Evolutionary conservation across 1,140 invertebrate genomes (phyloP).

Genomic region (Drosophila novamexicana): DNA sequence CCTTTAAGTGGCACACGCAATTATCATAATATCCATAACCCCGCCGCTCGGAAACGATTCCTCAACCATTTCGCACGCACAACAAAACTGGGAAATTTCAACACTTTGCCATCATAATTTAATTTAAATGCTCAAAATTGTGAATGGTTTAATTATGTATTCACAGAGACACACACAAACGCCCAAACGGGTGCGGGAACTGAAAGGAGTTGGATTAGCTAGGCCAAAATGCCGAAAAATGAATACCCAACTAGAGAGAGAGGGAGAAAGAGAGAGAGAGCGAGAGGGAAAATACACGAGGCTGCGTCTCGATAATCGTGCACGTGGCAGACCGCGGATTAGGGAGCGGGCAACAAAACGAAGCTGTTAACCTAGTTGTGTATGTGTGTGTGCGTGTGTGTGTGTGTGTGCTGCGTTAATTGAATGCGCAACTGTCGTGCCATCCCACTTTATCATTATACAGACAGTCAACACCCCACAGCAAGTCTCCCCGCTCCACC

Average conservation of each 20-base stretch:
- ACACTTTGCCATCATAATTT: conserved; percentile 64
- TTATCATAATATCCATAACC: conserved; percentile 12
- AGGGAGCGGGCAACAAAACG: conserved; percentile 30
- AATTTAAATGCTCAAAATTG: conserved; percentile 80
- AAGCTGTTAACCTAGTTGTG: conserved; percentile 66
- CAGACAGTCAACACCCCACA: conserved; percentile 3
- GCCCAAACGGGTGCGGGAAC: neutral
- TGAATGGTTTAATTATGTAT: conserved; percentile 80
- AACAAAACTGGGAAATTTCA: conserved; percentile 19
- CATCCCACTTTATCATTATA: conserved; percentile 34
- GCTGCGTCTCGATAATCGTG: conserved; percentile 68
- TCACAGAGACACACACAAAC: conserved; percentile 36
- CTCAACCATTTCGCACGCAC: conserved; percentile 13
- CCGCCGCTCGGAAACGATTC: neutral
- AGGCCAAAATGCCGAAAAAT: conserved; percentile 60
- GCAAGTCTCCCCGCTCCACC: neutral
- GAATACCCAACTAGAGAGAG: conserved; percentile 35
- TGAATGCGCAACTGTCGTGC: conserved; percentile 77
- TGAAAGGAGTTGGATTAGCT: conserved; percentile 41
- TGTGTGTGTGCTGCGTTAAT: conserved; percentile 62
- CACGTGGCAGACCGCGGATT: conserved; percentile 50
- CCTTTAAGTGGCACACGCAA: conserved; percentile 47
- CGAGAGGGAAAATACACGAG: neutral
- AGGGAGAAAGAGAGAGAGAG: neutral
- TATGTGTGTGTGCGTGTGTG: conserved; percentile 29